Evolutionary conservation across 2,888 invertebrate species (phyloP).

Genomic region (Nomada goodeniana): DNA sequence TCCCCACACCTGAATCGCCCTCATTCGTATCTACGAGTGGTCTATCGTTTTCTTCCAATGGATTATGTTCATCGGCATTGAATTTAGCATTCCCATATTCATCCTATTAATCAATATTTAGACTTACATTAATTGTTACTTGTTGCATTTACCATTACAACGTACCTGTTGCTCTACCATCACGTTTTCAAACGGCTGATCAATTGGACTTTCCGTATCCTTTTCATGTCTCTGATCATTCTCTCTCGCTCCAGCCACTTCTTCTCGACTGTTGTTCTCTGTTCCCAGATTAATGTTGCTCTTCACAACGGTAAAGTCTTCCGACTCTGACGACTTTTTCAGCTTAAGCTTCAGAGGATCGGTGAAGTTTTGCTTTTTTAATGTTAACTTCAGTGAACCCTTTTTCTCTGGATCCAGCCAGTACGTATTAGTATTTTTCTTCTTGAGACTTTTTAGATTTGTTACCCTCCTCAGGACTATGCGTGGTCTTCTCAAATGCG

Average conservation of each 20-base stretch:
- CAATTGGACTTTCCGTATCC: slow-evolving; percentile 73
- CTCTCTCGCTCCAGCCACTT: slow-evolving; percentile 78
- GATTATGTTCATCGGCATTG: slow-evolving; percentile 75
- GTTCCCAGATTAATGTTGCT: slow-evolving; percentile 71
- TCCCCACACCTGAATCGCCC: slow-evolving; percentile 83
- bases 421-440: slow-evolving; percentile 73
- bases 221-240: slow-evolving; percentile 78
- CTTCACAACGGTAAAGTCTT: slow-evolving; percentile 80
- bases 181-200: slow-evolving; percentile 80
- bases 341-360: slow-evolving; percentile 78
- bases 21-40: slow-evolving; percentile 81
- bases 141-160: background rate
- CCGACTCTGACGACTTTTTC: slow-evolving; percentile 78
- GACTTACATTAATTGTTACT: background rate
- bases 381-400: slow-evolving; percentile 79
- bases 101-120: slow-evolving; percentile 63
- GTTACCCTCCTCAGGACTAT: slow-evolving; percentile 79
- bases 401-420: slow-evolving; percentile 78
- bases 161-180: slow-evolving; percentile 80
- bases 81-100: slow-evolving; percentile 75
- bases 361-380: slow-evolving; percentile 77
- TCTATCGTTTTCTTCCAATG: slow-evolving; percentile 77
- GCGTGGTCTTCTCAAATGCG: slow-evolving; percentile 79
- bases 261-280: slow-evolving; percentile 65
- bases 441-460: slow-evolving; percentile 73